These are phyloP conservation scores for Ostrea edulis DNA, from an alignment of 1,140 invertebrate species.

Conservation along the genomic window DNA sequence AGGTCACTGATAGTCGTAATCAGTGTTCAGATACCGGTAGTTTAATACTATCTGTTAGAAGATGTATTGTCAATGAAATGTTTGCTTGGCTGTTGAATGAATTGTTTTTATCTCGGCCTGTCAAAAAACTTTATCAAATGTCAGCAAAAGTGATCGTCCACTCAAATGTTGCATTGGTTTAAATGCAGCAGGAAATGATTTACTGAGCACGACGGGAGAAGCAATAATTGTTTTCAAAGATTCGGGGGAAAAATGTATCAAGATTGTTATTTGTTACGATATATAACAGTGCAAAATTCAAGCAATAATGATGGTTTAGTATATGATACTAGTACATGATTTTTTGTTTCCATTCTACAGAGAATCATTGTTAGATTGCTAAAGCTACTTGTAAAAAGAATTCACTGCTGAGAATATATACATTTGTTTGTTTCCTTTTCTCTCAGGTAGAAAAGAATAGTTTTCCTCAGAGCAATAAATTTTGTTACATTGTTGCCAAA, in stretches of 20 bases:
- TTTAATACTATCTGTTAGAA: neutral
- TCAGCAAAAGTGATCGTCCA: neutral
- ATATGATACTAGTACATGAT: neutral
- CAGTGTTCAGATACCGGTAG: neutral
- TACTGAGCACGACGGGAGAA: neutral
- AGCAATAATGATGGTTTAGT: constrained; percentile 14
- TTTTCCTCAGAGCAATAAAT: constrained; percentile 33
- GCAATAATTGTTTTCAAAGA: neutral
- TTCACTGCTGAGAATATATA: constrained; percentile 25
- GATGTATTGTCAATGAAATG: constrained; percentile 21
- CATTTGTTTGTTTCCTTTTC: constrained; percentile 27
- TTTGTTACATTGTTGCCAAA: constrained; percentile 39
- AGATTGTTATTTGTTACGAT: neutral
- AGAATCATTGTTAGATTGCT: neutral
- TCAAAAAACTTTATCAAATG: constrained; percentile 10
- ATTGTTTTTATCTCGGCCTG: constrained; percentile 11
- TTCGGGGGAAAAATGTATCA: no score
- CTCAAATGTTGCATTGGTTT: neutral
- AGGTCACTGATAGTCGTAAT: neutral
- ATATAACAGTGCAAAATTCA: constrained; percentile 17
- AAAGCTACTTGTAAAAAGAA: neutral
- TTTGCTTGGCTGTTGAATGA: constrained; percentile 34
- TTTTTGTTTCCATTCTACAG: neutral
- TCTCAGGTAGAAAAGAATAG: constrained; percentile 2
- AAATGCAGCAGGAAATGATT: neutral